These are phyloP conservation scores for Agrypnus murinus DNA, from an alignment of 2,888 invertebrate species.

Conservation along the genomic window DNA sequence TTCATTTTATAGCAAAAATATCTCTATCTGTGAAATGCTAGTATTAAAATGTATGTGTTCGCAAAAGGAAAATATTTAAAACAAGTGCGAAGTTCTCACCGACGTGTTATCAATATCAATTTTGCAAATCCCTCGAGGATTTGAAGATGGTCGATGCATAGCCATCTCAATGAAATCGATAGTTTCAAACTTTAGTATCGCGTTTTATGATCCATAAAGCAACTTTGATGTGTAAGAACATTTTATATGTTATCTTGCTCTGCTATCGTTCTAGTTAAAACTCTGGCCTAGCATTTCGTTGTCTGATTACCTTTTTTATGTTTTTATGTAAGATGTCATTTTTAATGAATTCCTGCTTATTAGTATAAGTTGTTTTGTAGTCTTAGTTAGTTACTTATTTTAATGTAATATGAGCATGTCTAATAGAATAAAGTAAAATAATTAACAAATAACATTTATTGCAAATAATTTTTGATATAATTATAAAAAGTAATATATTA, in stretches of 20 bases:
- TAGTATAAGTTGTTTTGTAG: too few relatives aligned
- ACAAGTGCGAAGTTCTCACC: constrained; percentile 47
- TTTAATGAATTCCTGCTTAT: too few relatives aligned
- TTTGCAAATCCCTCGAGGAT: constrained; percentile 53
- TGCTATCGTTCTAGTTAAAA: constrained; percentile 54
- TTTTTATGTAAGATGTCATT: too few relatives aligned
- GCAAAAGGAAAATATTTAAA: constrained; percentile 41
- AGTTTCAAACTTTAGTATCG: constrained; percentile 66
- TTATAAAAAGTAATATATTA: too few relatives aligned
- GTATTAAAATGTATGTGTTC: constrained; percentile 37
- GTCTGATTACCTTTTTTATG: constrained; percentile 3
- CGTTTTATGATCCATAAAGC: constrained; percentile 67
- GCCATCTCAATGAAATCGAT: constrained; percentile 63
- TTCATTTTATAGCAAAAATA: background rate
- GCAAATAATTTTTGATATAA: too few relatives aligned
- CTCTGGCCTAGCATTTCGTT: constrained; percentile 17
- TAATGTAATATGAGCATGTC: too few relatives aligned
- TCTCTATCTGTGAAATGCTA: constrained; percentile 22
- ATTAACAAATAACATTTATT: too few relatives aligned
- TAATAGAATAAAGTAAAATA: too few relatives aligned
- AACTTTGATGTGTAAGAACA: constrained; percentile 62
- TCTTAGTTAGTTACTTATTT: too few relatives aligned
- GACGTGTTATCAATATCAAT: constrained; percentile 61
- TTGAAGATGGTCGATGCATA: constrained; percentile 45
- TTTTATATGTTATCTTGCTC: constrained; percentile 63